These are phyloP conservation scores for Herpetotheres cachinnans DNA, from an alignment of 2,113 vertebrate species.

Conservation along the genomic window DNA sequence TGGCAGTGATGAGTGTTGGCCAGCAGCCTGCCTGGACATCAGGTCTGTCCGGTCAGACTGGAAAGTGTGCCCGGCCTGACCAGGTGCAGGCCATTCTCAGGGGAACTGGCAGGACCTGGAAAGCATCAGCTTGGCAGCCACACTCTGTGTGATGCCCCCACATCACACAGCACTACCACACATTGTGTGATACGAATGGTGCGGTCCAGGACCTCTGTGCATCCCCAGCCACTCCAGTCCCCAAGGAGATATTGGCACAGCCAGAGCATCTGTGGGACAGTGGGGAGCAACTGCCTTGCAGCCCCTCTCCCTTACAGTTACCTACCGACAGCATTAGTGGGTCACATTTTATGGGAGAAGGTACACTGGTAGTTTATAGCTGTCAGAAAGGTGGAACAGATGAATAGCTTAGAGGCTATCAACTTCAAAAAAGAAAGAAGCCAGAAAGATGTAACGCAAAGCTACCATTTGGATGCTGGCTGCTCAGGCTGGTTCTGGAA, in stretches of 20 bases:
- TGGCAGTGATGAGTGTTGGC: not conserved
- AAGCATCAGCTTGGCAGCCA: not conserved
- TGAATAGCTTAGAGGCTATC: not conserved
- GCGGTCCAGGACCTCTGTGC: not conserved
- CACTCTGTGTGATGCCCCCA: too few relatives aligned
- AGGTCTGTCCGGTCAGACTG: not conserved
- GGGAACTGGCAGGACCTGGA: not conserved
- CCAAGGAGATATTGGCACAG: not conserved
- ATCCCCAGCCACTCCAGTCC: not conserved
- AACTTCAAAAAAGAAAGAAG: not conserved
- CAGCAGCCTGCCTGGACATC: not conserved
- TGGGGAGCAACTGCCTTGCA: not conserved
- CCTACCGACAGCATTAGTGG: not conserved
- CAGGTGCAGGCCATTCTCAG: not conserved
- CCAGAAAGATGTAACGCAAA: not conserved
- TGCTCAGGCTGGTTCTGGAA: not conserved
- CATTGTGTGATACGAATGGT: accelerated
- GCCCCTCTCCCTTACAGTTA: not conserved
- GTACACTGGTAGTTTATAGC: not conserved
- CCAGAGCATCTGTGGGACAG: not conserved
- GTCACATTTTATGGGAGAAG: not conserved
- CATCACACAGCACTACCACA: accelerated
- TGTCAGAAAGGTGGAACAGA: not conserved
- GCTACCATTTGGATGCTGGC: not conserved
- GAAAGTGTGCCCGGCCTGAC: not conserved